Evolutionary conservation across 2,888 invertebrate genomes (phyloP).

Genomic region (Agrypnus murinus): DNA sequence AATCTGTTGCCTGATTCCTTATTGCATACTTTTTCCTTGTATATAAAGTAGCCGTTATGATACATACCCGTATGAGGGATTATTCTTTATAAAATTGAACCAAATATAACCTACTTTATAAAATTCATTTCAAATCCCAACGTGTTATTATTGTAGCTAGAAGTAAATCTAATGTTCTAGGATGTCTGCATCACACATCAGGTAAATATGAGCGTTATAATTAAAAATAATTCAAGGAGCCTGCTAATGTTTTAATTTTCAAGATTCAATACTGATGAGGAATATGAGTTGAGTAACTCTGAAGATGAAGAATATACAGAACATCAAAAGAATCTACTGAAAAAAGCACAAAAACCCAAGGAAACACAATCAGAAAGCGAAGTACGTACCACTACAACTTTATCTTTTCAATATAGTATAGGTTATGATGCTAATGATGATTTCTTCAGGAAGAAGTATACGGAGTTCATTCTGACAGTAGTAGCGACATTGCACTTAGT

Average conservation of each 20-base stretch:
- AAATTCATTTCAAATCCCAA: too few species aligned
- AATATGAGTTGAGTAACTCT: slow-evolving; percentile 81
- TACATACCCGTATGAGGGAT: too few species aligned
- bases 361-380: slow-evolving; percentile 74
- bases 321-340: slow-evolving; percentile 77
- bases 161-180: too few species aligned
- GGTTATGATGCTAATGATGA: neutral
- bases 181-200: slow-evolving; percentile 11
- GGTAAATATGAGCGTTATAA: neutral
- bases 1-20: too few species aligned
- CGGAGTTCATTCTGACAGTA: slow-evolving; percentile 53
- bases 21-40: too few species aligned
- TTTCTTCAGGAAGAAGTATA: slow-evolving; percentile 63
- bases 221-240: neutral
- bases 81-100: too few species aligned
- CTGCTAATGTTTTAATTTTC: neutral
- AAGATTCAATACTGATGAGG: slow-evolving; percentile 65
- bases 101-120: too few species aligned
- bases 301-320: slow-evolving; percentile 83
- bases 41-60: too few species aligned
- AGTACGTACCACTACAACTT: slow-evolving; percentile 56
- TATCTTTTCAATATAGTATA: slow-evolving; percentile 10
- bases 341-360: slow-evolving; percentile 76
- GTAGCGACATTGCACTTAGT: slow-evolving; percentile 75
- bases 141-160: too few species aligned